Evolutionary conservation across 2,888 invertebrate species (phyloP).

Genomic region (Chesias legatella): DNA sequence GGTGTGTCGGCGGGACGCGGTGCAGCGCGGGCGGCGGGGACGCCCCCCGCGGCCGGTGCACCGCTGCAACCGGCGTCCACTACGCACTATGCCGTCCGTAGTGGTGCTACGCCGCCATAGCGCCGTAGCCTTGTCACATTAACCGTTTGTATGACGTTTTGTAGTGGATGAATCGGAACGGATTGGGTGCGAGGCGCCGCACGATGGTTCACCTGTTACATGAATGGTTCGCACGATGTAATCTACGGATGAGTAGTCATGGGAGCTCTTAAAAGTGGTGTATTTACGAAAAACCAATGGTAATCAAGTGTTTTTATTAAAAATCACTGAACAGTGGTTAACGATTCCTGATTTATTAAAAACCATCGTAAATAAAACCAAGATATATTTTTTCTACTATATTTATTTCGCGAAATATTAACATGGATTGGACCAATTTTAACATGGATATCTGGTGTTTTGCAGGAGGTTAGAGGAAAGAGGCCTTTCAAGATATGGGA

Average conservation of each 20-base stretch:
- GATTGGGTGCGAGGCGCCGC: slow-evolving; percentile 14
- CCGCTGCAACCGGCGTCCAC: slow-evolving; percentile 66
- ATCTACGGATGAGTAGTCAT: slow-evolving; percentile 25
- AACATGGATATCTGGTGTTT: slow-evolving; percentile 39
- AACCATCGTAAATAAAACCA: too few relatives aligned
- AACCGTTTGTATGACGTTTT: slow-evolving; percentile 12
- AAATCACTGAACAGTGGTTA: too few relatives aligned
- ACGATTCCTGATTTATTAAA: too few relatives aligned
- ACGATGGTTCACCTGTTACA: slow-evolving; percentile 22
- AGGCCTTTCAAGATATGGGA: slow-evolving; percentile 99
- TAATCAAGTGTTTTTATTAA: slow-evolving; percentile 15
- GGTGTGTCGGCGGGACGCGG: slow-evolving; percentile 7
- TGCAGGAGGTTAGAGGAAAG: slow-evolving; percentile 95
- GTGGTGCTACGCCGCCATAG: slow-evolving; percentile 50
- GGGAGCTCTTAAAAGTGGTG: slow-evolving; percentile 28
- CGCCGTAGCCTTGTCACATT: slow-evolving; percentile 32
- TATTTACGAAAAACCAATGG: slow-evolving; percentile 31
- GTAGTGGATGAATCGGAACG: slow-evolving; percentile 25
- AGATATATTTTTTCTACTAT: too few relatives aligned
- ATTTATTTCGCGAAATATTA: too few relatives aligned
- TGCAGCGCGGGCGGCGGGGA: slow-evolving; percentile 29
- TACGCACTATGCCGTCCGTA: slow-evolving; percentile 49
- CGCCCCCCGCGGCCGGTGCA: slow-evolving; percentile 62
- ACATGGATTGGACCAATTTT: too few relatives aligned
- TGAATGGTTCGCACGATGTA: slow-evolving; percentile 20